Evolutionary conservation across 2,113 vertebrate genomes (phyloP).

Genomic region (Gopherus evgoodei): DNA sequence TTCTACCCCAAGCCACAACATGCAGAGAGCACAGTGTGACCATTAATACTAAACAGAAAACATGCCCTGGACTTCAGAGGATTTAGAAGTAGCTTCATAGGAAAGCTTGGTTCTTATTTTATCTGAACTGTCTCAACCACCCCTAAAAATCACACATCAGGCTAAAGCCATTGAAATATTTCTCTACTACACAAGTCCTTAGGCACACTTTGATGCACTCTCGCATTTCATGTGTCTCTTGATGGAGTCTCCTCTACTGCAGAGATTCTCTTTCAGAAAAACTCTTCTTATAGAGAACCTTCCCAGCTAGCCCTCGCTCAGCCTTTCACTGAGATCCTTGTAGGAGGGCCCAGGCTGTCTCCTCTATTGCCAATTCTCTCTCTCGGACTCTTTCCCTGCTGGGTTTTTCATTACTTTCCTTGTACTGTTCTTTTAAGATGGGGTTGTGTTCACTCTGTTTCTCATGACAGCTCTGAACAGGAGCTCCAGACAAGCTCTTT

Average conservation of each 20-base stretch:
- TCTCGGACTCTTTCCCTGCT: background rate
- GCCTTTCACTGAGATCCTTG: background rate
- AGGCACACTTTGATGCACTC: background rate
- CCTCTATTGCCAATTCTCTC: background rate
- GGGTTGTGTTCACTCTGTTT: background rate
- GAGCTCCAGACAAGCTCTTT: background rate
- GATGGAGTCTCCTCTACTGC: background rate
- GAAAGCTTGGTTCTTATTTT: background rate
- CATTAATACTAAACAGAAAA: background rate
- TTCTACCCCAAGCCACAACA: background rate
- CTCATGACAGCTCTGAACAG: background rate
- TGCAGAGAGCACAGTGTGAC: background rate
- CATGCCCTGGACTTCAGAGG: background rate
- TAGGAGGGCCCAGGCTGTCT: background rate
- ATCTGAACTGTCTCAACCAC: accelerated
- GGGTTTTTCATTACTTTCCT: background rate
- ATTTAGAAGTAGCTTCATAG: background rate
- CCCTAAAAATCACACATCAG: background rate
- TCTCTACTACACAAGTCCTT: background rate
- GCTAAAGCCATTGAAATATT: background rate
- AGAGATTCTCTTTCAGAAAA: background rate
- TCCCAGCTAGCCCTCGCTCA: background rate
- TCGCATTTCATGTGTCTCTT: background rate
- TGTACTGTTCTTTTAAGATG: background rate
- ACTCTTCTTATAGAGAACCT: background rate